Percentiles rank a stretch among this genome's conserved stretches.
phyloP scores from a whole-genome alignment of 2,888 invertebrate species.

The Lysandra coridon region DNA sequence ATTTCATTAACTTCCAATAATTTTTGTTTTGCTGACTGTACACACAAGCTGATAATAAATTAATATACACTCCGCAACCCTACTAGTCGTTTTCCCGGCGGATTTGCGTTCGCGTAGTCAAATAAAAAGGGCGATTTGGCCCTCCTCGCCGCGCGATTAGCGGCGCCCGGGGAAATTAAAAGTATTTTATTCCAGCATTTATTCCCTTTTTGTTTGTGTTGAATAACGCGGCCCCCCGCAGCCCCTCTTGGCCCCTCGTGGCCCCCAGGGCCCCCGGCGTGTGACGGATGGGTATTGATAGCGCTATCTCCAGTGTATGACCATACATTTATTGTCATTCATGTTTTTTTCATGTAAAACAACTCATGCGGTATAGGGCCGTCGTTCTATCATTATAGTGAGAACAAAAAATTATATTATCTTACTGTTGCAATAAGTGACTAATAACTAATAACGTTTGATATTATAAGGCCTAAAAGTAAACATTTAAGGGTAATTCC shows the following conservation, averaged over 20 bases:
- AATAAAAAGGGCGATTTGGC: constrained; percentile 79
- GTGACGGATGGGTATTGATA: constrained; percentile 46
- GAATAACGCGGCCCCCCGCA: constrained; percentile 60
- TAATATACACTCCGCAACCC: neutral
- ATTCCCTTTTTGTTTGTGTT: constrained; percentile 74
- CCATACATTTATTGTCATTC: constrained; percentile 7
- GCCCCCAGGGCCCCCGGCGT: constrained; percentile 36
- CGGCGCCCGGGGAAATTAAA: constrained; percentile 79
- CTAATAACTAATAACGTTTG: no score
- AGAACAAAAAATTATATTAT: no score
- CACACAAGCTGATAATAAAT: neutral
- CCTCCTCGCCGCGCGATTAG: constrained; percentile 76
- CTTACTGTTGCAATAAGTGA: no score
- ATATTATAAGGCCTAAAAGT: no score
- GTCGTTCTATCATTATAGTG: neutral
- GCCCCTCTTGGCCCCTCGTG: constrained; percentile 40
- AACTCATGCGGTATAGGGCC: neutral
- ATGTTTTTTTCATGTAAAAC: neutral
- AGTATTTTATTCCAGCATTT: constrained; percentile 78
- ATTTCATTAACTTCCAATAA: neutral
- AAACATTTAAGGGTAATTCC: neutral
- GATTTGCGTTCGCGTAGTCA: constrained; percentile 77
- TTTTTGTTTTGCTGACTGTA: neutral
- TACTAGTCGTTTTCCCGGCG: constrained; percentile 69
- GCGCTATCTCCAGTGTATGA: constrained; percentile 37